Conservation (phyloP, 2,113 vertebrate species). For the Herpetotheres cachinnans region DNA sequence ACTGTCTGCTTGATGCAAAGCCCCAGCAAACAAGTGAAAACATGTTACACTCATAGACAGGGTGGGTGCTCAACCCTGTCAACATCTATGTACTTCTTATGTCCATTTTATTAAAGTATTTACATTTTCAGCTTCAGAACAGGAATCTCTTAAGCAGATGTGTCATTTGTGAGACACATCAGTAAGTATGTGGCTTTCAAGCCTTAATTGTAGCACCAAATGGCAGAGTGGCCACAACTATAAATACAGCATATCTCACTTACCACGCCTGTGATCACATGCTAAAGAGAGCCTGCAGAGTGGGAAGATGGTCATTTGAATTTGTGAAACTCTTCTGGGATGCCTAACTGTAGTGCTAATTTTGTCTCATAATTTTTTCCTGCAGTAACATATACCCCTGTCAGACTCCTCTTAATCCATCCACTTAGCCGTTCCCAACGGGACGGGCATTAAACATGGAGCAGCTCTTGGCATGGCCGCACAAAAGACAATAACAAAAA, state of each 20-base stretch:
- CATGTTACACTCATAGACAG: background rate
- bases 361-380: background rate
- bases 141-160: background rate
- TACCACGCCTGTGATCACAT: background rate
- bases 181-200: background rate
- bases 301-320: background rate
- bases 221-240: background rate
- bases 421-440: background rate
- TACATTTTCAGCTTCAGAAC: background rate
- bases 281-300: background rate
- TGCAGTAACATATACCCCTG: background rate
- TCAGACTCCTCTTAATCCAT: background rate
- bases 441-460: background rate
- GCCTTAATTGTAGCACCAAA: background rate
- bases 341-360: background rate
- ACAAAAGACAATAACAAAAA: background rate
- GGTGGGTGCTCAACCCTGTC: background rate
- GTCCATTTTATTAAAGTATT: background rate
- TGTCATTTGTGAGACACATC: background rate
- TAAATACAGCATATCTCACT: constrained; percentile 17
- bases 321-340: background rate
- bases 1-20: background rate
- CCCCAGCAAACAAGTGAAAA: background rate
- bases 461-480: background rate
- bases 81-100: background rate